Conservation (phyloP, 2,888 invertebrate genomes). For the Microctonus hyperodae region DNA sequence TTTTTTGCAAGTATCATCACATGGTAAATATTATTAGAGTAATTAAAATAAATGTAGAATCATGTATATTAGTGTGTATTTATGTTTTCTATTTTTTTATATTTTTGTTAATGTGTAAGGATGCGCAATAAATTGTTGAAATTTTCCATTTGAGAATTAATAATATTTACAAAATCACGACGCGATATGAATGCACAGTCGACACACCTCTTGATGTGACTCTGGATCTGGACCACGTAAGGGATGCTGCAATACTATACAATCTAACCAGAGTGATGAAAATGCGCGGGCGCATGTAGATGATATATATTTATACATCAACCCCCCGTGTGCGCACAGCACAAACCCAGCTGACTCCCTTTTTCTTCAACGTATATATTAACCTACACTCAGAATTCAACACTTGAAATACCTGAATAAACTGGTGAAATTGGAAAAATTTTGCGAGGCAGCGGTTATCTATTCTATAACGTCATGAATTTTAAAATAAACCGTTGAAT, state of each 20-base stretch:
- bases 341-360: conserved; percentile 20
- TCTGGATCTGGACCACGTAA: conserved; percentile 57
- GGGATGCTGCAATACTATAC: conserved; percentile 62
- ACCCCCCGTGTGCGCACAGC: conserved; percentile 16
- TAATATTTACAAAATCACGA: background rate
- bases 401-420: background rate
- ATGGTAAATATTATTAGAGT: too few species aligned
- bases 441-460: too few species aligned
- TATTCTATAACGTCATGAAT: too few species aligned
- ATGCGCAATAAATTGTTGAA: too few species aligned
- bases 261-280: conserved; percentile 52
- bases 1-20: too few species aligned
- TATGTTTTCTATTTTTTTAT: too few species aligned
- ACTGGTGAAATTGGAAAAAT: too few species aligned
- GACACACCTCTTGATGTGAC: conserved; percentile 51
- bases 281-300: conserved; percentile 54
- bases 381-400: background rate
- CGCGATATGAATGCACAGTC: background rate
- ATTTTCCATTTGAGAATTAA: too few species aligned
- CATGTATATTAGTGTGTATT: too few species aligned
- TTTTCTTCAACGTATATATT: conserved; percentile 4
- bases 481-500: too few species aligned
- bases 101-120: too few species aligned
- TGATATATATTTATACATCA: conserved; percentile 45
- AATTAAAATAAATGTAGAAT: too few species aligned